Evolutionary conservation across 2,888 invertebrate genomes (phyloP).

Genomic region (Gymnocheta viridis): DNA sequence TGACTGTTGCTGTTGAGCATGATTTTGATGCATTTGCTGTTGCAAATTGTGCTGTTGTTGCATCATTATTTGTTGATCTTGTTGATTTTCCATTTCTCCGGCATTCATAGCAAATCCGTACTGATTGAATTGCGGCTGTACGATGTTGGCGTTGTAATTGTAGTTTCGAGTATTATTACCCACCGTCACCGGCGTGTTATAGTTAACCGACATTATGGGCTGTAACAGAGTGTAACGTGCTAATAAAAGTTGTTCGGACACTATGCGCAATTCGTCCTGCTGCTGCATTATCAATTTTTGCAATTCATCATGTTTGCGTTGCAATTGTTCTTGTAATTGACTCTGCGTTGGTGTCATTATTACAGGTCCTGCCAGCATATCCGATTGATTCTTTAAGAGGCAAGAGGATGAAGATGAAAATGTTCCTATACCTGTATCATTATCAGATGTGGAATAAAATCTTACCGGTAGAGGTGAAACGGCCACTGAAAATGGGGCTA

Average conservation of each 20-base stretch:
- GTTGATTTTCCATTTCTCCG: conserved; percentile 75
- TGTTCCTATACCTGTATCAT: conserved; percentile 38
- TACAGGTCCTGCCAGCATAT: conserved; percentile 79
- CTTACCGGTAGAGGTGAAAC: conserved; percentile 78
- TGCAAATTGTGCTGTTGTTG: conserved; percentile 74
- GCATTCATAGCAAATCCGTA: conserved; percentile 78
- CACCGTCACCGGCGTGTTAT: conserved; percentile 61
- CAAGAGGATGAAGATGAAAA: conserved; percentile 47
- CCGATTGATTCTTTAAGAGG: conserved; percentile 72
- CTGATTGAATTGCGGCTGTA: conserved; percentile 75
- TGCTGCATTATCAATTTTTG: conserved; percentile 92
- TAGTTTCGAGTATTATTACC: conserved; percentile 50
- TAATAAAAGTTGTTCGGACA: conserved; percentile 93
- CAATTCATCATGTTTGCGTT: conserved; percentile 92
- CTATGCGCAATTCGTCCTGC: conserved; percentile 91
- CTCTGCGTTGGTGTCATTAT: conserved; percentile 84
- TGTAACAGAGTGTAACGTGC: conserved; percentile 89
- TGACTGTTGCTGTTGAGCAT: conserved; percentile 74
- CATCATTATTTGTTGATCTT: conserved; percentile 77
- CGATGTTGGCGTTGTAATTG: conserved; percentile 58
- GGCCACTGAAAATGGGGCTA: conserved; percentile 83
- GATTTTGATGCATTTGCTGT: conserved; percentile 74
- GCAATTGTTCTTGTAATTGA: conserved; percentile 87
- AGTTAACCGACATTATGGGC: conserved; percentile 77
- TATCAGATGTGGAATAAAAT: conserved; percentile 25